Base-by-base conservation (phyloP, 2,797 vertebrate species). In the Chrosomus eos region DNA sequence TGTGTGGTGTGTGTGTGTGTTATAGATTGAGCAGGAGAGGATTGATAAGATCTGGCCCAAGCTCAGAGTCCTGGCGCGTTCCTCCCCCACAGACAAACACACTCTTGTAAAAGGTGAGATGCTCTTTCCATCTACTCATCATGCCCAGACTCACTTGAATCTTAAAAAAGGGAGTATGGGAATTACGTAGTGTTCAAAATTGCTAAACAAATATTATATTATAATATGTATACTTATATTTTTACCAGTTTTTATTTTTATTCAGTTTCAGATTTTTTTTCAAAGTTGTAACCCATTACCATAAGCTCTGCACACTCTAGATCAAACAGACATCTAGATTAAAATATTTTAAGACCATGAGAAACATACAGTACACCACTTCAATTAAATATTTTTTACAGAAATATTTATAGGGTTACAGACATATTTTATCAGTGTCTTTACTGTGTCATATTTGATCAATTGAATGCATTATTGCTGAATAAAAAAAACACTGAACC, bases 11-110 rank as follows among this genome's bases (percentile, higher is more conserved):
- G 75, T 26, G 36, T 45, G 6, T 18, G 31, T 88, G 43, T 87
- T 88, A 66, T 92, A 97, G 97, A 95, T 98, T 67, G 97, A 98
- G 90, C 97, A 98, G 90, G 97, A 98, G 89, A 96, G 96, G 1
- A 97, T 98, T 19, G 97, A 98, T 90, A 98, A 97, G 92, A 95
- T 98, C 90, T 98, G 97, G 97, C 97, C 97, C 83, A 97, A 97
- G 88, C 95, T 98, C 77, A 94, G 97, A 16, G 97, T 98, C 45
- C 89, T 98, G 85, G 97, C 97, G 13, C 96, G 97, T 10, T 98
- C 97, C 1, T 98, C 97, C 1, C 97, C 97, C 19, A 97, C 97
- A 0, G 97, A 98, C 93, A 98, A 98, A 90, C 96, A 98, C 93
- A 97, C 97, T 4, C 94, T 98, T 82, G 97, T 98, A 85, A 98